Evolutionary conservation across 2,113 vertebrate genomes (phyloP).

Genomic region (Dromiciops gliroides): DNA sequence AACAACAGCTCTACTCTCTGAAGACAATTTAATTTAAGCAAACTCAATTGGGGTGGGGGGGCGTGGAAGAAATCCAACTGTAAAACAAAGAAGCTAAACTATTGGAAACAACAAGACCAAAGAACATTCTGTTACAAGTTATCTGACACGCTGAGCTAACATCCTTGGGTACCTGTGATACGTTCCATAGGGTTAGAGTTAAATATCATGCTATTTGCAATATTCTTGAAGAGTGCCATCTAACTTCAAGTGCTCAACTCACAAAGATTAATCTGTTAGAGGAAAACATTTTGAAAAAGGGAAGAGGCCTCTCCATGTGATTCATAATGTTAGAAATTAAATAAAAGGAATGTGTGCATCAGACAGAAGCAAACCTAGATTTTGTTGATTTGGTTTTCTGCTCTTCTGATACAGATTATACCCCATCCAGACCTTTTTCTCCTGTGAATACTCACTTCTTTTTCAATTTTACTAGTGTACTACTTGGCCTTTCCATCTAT

Average conservation of each 20-base stretch:
- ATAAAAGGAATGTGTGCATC: background rate
- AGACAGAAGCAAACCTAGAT: background rate
- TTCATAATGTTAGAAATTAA: background rate
- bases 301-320: background rate
- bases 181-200: background rate
- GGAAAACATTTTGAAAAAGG: background rate
- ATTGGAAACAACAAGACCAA: background rate
- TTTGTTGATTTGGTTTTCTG: background rate
- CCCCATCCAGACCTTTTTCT: background rate
- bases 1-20: slow-evolving; percentile 41
- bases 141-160: background rate
- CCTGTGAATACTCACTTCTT: background rate
- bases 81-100: slow-evolving; percentile 37
- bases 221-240: background rate
- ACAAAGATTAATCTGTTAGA: background rate
- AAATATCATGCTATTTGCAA: background rate
- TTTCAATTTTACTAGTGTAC: background rate
- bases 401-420: background rate
- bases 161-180: background rate
- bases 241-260: background rate
- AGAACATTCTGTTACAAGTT: background rate
- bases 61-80: slow-evolving; percentile 28
- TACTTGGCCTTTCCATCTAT: background rate
- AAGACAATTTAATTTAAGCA: slow-evolving; percentile 47
- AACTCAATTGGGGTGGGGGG: slow-evolving; percentile 50